These are phyloP conservation scores for Amphipoea oculea DNA, from an alignment of 2,888 invertebrate species.

Conservation along the genomic window DNA sequence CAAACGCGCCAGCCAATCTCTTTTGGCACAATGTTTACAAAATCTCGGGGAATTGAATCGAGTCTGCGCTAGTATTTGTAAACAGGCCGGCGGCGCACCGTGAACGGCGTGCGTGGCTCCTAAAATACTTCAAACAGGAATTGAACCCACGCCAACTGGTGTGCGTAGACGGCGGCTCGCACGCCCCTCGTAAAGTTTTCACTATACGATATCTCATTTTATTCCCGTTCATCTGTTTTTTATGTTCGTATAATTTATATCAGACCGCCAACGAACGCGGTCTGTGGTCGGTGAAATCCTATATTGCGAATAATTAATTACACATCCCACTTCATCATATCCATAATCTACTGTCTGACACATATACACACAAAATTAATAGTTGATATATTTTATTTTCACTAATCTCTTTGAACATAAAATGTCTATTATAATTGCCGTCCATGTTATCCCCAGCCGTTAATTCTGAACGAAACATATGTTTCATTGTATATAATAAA, in stretches of 20 bases:
- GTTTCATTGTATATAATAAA: slow-evolving; percentile 51
- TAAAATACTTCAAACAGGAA: slow-evolving; percentile 89
- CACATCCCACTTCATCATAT: slow-evolving; percentile 19
- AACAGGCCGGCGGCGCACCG: slow-evolving; percentile 82
- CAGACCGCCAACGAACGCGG: slow-evolving; percentile 53
- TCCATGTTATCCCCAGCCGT: slow-evolving; percentile 25
- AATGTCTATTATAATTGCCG: slow-evolving; percentile 44
- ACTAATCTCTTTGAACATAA: slow-evolving; percentile 26
- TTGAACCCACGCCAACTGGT: slow-evolving; percentile 89
- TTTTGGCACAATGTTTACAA: slow-evolving; percentile 87
- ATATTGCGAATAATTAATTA: slow-evolving; percentile 70
- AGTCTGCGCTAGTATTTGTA: slow-evolving; percentile 89
- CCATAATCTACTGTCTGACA: slow-evolving; percentile 27
- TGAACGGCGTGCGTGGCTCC: slow-evolving; percentile 83
- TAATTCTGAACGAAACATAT: slow-evolving; percentile 52
- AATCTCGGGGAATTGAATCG: slow-evolving; percentile 86
- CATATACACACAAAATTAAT: slow-evolving; percentile 25
- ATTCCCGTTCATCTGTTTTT: slow-evolving; percentile 82
- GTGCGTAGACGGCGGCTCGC: slow-evolving; percentile 88
- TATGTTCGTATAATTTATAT: slow-evolving; percentile 82
- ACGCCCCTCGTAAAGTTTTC: slow-evolving; percentile 85
- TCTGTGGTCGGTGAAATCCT: slow-evolving; percentile 69
- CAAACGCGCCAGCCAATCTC: slow-evolving; percentile 79
- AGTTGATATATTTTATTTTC: slow-evolving; percentile 14
- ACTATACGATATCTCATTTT: slow-evolving; percentile 87